Evolutionary conservation across 30 jellyfish, hydroid and myxozoan species (phyloP).

Genomic region (Rhopilema esculentum): DNA sequence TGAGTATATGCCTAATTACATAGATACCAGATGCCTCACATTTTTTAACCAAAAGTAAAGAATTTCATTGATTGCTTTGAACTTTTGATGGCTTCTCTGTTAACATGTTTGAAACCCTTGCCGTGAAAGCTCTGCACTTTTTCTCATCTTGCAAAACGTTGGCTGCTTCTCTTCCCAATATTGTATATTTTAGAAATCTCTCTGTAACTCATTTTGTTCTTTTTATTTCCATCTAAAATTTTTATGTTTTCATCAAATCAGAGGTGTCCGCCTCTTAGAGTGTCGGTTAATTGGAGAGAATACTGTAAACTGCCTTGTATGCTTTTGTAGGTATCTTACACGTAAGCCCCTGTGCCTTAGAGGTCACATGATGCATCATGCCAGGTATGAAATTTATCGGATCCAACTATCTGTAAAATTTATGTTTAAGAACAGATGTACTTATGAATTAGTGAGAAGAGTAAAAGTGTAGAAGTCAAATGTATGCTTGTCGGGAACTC

Average conservation of each 20-base stretch:
- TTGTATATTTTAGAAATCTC: conserved; percentile 35
- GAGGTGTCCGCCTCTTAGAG: conserved; percentile 24
- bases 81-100: conserved; percentile 37
- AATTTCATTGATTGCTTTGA: conserved; percentile 46
- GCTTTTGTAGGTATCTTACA: too few species aligned
- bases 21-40: conserved; percentile 57
- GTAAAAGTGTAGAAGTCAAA: too few species aligned
- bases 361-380: too few species aligned
- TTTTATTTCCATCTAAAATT: background rate
- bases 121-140: conserved; percentile 49
- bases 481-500: too few species aligned
- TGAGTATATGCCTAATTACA: conserved; percentile 24
- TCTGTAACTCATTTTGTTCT: conserved; percentile 39
- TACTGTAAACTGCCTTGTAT: too few species aligned
- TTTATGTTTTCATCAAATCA: conserved; percentile 29
- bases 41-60: conserved; percentile 35
- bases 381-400: too few species aligned
- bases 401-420: too few species aligned
- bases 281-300: conserved; percentile 20
- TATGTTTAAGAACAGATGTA: too few species aligned
- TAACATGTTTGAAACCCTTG: conserved; percentile 30
- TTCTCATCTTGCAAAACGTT: conserved; percentile 12
- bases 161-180: conserved; percentile 63
- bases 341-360: too few species aligned
- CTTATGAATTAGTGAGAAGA: too few species aligned